Evolutionary conservation across 2,113 vertebrate species (phyloP), one percentile per base, ranked within the genome.

Genomic region (Ramphastos sulfuratus): DNA sequence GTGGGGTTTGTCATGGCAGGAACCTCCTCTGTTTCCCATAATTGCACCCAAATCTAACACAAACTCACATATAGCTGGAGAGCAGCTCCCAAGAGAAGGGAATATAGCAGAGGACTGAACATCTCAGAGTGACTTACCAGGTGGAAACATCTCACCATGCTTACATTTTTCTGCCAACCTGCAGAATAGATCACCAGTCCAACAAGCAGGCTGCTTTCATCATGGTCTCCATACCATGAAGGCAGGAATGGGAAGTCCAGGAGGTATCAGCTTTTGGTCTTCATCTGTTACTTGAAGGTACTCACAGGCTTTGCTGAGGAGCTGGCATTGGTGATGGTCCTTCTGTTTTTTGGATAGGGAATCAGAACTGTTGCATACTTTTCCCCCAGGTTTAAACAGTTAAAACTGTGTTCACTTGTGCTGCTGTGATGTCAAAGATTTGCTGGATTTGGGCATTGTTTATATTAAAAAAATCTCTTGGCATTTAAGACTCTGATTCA

Each of bases 401-500:
- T 94, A 88, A 87, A 90, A 50, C 20, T 39, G 48, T 4, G 8
- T 78, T 90, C 15, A 87, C 88, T 65, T 84, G 11, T 90, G 30
- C 44, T 83, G 44, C 67, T 42, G 27, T 28, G 9, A 55, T 75
- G 66, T 94, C 76, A 94, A 81, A 84, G 69, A 69, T 84, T 79
- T 85, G 19, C 58, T 94, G 70, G 90, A 93, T 81, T 82, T 35
- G 14, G 37, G 21, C 2, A 9, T 71, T 61, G 31, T 93, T 92
- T 93, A 76, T 50, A 52, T 44, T 85, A 88, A 54, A 73, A 92
- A 90, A 42, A 55, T 87, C 58, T 83, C 50, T 78, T 88, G 85
- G 44, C 50, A 27, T 81, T 77, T 42, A 12, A 77, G 61, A 50
- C 35, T 84, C 37, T 2, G 5, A 42, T 87, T 91, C 37, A 72